Conservation (phyloP, 2,797 vertebrate genomes). For the Hozukius guyotensis region DNA sequence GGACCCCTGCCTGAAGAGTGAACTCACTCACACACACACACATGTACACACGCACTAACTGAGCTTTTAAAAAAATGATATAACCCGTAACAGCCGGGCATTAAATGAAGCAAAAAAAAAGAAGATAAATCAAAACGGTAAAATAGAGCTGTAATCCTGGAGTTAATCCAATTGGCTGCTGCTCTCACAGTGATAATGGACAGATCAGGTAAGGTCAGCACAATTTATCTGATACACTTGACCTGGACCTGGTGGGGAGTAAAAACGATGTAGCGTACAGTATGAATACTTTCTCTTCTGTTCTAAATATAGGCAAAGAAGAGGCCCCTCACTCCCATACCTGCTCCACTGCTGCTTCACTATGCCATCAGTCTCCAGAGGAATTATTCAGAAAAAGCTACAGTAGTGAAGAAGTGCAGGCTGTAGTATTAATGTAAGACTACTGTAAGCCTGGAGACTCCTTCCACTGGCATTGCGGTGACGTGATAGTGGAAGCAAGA, state of each 20-base stretch:
- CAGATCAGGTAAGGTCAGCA: constrained; percentile 23
- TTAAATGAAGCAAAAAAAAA: constrained; percentile 1
- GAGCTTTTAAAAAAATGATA: constrained; percentile 45
- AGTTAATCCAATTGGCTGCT: constrained; percentile 16
- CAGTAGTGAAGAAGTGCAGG: not conserved
- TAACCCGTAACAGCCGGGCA: constrained; percentile 1
- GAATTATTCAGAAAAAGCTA: not conserved
- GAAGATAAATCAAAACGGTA: not conserved
- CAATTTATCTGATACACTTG: constrained; percentile 23
- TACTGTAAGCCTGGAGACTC: not conserved
- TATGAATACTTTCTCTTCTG: constrained; percentile 26
- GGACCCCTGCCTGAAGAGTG: constrained; percentile 68
- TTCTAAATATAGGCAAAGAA: constrained; percentile 32
- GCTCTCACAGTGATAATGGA: constrained; percentile 5
- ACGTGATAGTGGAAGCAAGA: not conserved
- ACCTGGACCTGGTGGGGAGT: constrained; percentile 24
- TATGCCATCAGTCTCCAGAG: constrained; percentile 2
- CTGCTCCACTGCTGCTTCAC: constrained; percentile 3
- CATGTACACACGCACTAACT: not conserved
- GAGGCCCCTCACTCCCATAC: not conserved
- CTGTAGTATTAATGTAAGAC: not conserved
- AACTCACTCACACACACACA: constrained; percentile 28
- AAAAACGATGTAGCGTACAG: not conserved
- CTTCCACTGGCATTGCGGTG: not conserved
- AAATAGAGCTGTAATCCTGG: constrained; percentile 8